A percentile compares a stretch with the other conserved stretches of the same genome.
Conservation (phyloP, 2,113 vertebrate species). For the Tor tambroides region DNA sequence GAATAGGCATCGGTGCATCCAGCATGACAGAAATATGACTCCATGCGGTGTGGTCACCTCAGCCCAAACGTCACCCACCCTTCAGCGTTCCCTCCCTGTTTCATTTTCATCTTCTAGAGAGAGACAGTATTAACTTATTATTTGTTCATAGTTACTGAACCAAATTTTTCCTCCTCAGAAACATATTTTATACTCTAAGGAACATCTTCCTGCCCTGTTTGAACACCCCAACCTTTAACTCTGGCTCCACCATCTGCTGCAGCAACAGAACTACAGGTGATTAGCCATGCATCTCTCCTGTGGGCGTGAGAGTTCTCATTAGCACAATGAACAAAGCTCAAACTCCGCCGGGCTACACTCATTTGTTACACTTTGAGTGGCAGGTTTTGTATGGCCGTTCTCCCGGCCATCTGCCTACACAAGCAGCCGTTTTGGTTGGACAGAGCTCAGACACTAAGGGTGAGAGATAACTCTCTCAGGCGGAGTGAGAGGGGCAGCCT, state of each 20-base stretch:
- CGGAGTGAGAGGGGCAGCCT: slow-evolving; percentile 50
- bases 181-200: background rate
- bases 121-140: too few species aligned
- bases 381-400: slow-evolving; percentile 82
- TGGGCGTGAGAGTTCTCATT: slow-evolving; percentile 81
- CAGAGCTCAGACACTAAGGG: slow-evolving; percentile 59
- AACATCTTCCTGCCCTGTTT: background rate
- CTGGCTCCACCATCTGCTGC: slow-evolving; percentile 79
- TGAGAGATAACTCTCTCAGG: slow-evolving; percentile 55
- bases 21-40: slow-evolving; percentile 57
- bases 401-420: slow-evolving; percentile 83
- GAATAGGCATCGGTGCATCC: slow-evolving; percentile 59
- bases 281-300: slow-evolving; percentile 76
- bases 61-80: too few species aligned
- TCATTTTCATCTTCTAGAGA: background rate
- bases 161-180: background rate
- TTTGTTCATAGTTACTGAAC: background rate
- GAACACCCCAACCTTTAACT: slow-evolving; percentile 68
- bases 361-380: slow-evolving; percentile 84
- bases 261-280: slow-evolving; percentile 75
- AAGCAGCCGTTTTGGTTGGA: slow-evolving; percentile 71
- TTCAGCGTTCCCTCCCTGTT: background rate
- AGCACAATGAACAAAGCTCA: slow-evolving; percentile 84
- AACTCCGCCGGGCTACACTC: slow-evolving; percentile 77
- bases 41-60: background rate